These are phyloP conservation scores for Arizona elegans DNA, from an alignment of 2,113 vertebrate species.

Conservation along the genomic window DNA sequence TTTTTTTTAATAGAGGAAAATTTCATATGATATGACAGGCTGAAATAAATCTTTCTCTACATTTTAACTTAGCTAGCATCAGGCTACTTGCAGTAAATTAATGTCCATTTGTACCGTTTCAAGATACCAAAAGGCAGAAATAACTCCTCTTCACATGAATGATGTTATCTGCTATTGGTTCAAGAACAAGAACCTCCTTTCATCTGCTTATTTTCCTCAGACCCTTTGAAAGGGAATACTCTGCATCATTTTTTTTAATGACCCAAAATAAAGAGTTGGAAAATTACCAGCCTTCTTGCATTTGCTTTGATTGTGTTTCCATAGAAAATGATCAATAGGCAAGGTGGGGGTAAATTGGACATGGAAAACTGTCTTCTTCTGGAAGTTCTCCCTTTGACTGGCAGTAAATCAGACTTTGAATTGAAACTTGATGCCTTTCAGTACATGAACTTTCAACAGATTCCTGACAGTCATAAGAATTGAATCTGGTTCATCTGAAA, in stretches of 20 bases:
- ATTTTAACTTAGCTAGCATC: conserved; percentile 39
- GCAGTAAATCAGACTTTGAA: not conserved
- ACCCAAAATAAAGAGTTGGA: conserved; percentile 72
- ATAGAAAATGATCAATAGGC: conserved; percentile 39
- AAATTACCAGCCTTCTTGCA: conserved; percentile 62
- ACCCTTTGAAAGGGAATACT: conserved; percentile 79
- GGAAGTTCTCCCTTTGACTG: not conserved
- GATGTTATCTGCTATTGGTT: conserved; percentile 88
- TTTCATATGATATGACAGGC: conserved; percentile 65
- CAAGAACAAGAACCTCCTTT: conserved; percentile 75
- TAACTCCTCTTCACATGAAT: conserved; percentile 70
- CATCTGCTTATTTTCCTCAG: conserved; percentile 79
- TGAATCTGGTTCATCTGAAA: not conserved
- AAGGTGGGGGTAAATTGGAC: not conserved
- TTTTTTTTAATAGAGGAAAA: conserved; percentile 71
- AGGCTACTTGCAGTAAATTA: conserved; percentile 51
- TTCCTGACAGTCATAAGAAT: not conserved
- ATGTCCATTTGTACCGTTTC: conserved; percentile 78
- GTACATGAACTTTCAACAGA: not conserved
- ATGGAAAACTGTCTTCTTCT: not conserved
- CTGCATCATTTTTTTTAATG: conserved; percentile 70
- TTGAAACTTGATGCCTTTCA: not conserved
- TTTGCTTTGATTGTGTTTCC: conserved; percentile 67
- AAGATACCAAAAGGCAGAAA: conserved; percentile 73
- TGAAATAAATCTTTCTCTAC: conserved; percentile 53